Base-by-base conservation (phyloP, 2,797 vertebrate species). In the Yasuhikotakia modesta region DNA sequence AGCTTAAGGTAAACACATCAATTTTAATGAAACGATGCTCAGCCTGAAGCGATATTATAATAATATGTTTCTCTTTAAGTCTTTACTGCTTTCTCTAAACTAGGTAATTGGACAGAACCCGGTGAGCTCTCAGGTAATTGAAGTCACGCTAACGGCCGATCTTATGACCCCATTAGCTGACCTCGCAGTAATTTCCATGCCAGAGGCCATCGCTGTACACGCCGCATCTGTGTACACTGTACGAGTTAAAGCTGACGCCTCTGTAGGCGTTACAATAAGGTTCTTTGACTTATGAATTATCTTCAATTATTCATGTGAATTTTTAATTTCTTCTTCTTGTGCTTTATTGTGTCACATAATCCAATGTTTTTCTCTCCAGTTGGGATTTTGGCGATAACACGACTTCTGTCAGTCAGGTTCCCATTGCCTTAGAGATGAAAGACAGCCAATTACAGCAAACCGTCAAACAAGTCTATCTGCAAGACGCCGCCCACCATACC, bases 331-430 rank as follows among this genome's bases (percentile, higher is more conserved):
- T n/a, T n/a, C n/a, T n/a, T n/a, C n/a, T n/a, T n/a, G n/a, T 69
- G 16, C 24, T 66, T 17, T 55, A 12, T 53, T 57, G n/a, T 45
- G 11, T 30, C 46, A 75, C 66, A 53, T 72, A 39, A 48, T 70
- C 2, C 65, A 68, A n/a, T 65, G 13, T 53, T 63, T 58, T 5
- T 73, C 5, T 48, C 24, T 82, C 1, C 50, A 95, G 94, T 50
- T 95, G 94, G 94, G 85, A 92, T 81, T 95, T 95, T 87, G 94
- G 91, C 7, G 93, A 92, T 72, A 80, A 86, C 13, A 87, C 86
- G 27, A 60, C 68, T 8, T 24, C 60, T 16, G 81, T 90, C 61
- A 72, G 86, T 72, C 90, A 77, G 5, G 66, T 88, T 19, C 39
- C 86, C 46, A 85, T 93, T 65, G 86, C 89, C 21, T 89, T 85